Base-by-base conservation (phyloP, 2,113 vertebrate genomes). In the Periophthalmodon schlosseri region DNA sequence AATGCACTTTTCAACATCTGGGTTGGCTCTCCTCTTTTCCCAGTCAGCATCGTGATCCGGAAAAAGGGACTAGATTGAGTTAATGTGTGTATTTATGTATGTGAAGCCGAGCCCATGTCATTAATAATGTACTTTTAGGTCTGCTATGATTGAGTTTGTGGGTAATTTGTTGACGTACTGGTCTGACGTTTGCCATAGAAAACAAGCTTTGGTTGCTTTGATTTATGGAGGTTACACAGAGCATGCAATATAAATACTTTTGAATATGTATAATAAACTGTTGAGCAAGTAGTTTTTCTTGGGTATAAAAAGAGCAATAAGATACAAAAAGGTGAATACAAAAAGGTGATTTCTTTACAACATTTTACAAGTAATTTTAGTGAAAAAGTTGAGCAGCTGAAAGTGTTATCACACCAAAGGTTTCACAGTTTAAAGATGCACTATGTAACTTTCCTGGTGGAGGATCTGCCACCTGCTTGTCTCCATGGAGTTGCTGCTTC, bases 1-100 rank as follows among this genome's bases (percentile, higher is more conserved):
- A 88, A 90, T 87, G 74, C 60, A 78, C 84, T 89, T 88, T 86
- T 86, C 73, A 58, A 83, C 66, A 81, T 78, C 73, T 79, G 80
- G 39, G 69, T 83, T 80, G 44, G 71, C 83, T 68, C 24, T 75
- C 34, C 72, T 39, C 78, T 79, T 74, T 74, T 73, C 76, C 81
- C 82, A 80, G 61, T 69, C 74, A 73, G 57, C 44, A 63, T 75
- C 64, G 66, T 16, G 64, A 28, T 63, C 60, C 69, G 49, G 44
- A 44, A 80, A 72, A 73, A 61, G 34, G 68, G 73, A 84, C 61
- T 13, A 15, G 60, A 47, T 68, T 66, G 71, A 56, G 52, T 70
- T 70, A 67, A 15, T 76, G 57, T 70, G 14, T 74, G 73, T 57
- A 20, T 69, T 36, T 71, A 2, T 71, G 60, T 73, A 75, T 74